These are phyloP conservation scores for Solea senegalensis DNA, from an alignment of 2,113 vertebrate genomes.

Conservation along the genomic window DNA sequence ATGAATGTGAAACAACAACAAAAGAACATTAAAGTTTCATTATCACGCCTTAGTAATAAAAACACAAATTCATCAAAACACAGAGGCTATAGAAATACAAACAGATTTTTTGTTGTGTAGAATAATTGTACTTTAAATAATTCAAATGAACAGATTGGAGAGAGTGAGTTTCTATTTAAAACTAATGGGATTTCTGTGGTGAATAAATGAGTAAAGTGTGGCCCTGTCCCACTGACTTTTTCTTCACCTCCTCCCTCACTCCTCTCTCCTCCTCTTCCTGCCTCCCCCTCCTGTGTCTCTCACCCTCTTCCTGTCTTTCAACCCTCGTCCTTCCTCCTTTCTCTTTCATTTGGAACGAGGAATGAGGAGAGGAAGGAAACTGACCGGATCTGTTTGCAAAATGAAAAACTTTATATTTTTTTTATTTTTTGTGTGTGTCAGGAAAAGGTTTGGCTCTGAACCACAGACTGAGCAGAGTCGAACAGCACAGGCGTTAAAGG, in stretches of 20 bases:
- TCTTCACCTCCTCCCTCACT: neutral
- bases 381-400: conserved; percentile 34
- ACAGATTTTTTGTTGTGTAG: too few species aligned
- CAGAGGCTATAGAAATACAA: too few species aligned
- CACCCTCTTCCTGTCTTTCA: conserved; percentile 65
- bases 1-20: too few species aligned
- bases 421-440: neutral
- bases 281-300: conserved; percentile 29
- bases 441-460: conserved; percentile 15
- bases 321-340: conserved; percentile 45
- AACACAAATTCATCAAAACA: too few species aligned
- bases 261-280: conserved; percentile 18
- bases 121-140: too few species aligned
- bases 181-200: too few species aligned
- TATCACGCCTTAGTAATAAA: too few species aligned
- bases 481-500: conserved; percentile 13
- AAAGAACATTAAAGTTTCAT: too few species aligned
- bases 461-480: rapidly evolving
- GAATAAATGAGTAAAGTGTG: too few species aligned
- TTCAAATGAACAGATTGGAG: too few species aligned
- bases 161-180: neutral
- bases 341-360: conserved; percentile 32
- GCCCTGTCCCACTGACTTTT: neutral
- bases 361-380: conserved; percentile 28
- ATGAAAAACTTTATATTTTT: neutral